Percentiles rank a stretch among this genome's conserved stretches.
These are phyloP conservation scores for Piaya cayana DNA, from an alignment of 2,113 vertebrate species.

Conservation along the genomic window DNA sequence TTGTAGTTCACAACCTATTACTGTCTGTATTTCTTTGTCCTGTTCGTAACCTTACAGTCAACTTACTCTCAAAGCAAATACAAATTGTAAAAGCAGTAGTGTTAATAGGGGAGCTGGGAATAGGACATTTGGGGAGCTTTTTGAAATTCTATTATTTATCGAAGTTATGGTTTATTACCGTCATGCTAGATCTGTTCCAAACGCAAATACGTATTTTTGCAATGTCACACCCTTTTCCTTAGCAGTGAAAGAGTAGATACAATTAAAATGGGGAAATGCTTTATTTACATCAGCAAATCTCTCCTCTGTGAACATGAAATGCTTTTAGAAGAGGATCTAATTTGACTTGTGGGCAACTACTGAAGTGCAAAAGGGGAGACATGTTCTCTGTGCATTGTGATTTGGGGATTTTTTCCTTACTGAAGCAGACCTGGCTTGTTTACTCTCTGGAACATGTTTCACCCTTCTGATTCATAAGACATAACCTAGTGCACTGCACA, in stretches of 20 bases:
- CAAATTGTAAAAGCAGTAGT: not conserved
- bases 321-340: not conserved
- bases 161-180: not conserved
- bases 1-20: conserved; percentile 19
- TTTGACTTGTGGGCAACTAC: not conserved
- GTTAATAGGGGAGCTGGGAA: not conserved
- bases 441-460: conserved; percentile 7
- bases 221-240: not conserved
- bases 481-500: not conserved
- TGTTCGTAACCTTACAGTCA: not conserved
- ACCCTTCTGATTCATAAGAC: conserved; percentile 3
- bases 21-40: conserved; percentile 5
- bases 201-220: not conserved
- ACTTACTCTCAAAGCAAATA: not conserved
- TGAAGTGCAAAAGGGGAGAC: not conserved
- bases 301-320: not conserved
- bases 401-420: not conserved
- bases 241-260: not conserved
- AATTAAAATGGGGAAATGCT: not conserved
- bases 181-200: not conserved
- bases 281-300: not conserved
- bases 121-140: not conserved
- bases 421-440: not conserved
- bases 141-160: not conserved
- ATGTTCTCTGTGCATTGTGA: not conserved